Conservation (phyloP, 2,888 invertebrate species). For the Pecten maximus region DNA sequence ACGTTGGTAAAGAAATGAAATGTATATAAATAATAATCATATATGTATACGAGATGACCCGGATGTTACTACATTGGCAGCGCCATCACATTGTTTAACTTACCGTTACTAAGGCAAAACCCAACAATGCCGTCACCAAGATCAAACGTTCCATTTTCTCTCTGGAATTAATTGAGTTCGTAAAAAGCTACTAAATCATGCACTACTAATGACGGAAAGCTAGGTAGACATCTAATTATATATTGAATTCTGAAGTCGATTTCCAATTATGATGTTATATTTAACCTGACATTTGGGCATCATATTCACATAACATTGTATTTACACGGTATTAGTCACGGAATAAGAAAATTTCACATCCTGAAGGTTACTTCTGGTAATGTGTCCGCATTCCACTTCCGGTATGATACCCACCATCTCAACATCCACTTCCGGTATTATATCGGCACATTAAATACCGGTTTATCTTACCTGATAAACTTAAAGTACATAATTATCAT, state of each 20-base stretch:
- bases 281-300: no score
- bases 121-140: background rate
- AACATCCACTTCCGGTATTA: background rate
- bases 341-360: no score
- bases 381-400: background rate
- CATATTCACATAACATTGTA: no score
- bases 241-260: no score
- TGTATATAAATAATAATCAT: no score
- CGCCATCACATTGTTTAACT: background rate
- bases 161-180: background rate
- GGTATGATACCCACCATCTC: no score
- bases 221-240: background rate
- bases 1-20: background rate
- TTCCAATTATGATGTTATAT: no score
- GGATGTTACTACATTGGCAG: background rate
- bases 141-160: background rate
- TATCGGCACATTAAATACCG: no score
- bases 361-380: background rate
- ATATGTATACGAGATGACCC: no score
- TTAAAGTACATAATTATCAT: no score
- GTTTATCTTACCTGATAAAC: background rate
- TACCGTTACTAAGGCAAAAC: background rate
- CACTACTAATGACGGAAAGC: no score
- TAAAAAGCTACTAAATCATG: background rate
- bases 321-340: no score